Percentiles rank a stretch among this genome's conserved stretches.
Evolutionary conservation across 1,140 invertebrate species (phyloP).

Genomic region (Hylyphantes graminicola): DNA sequence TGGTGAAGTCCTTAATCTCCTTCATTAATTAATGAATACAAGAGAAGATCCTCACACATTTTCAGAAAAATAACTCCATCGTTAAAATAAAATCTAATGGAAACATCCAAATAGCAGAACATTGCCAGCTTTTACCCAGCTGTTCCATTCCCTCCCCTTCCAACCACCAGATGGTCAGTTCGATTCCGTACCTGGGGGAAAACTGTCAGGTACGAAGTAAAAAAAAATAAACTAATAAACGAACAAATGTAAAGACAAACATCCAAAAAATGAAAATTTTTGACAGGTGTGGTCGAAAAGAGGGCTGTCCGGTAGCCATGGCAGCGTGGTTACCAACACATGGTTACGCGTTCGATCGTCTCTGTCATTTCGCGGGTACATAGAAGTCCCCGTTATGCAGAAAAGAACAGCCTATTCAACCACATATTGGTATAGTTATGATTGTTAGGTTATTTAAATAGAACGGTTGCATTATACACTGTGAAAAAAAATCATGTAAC

Average conservation of each 20-base stretch:
- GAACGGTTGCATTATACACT: no score
- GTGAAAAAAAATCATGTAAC: no score
- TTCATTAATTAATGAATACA: background rate
- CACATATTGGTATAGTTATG: background rate
- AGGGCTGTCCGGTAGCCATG: slow-evolving; percentile 46
- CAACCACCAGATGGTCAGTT: slow-evolving; percentile 26
- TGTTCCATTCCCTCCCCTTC: background rate
- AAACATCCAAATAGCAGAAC: slow-evolving; percentile 5
- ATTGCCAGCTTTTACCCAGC: background rate
- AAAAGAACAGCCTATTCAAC: background rate
- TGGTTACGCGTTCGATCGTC: slow-evolving; percentile 50
- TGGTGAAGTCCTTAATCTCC: background rate
- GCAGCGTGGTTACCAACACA: slow-evolving; percentile 49
- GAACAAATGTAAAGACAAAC: slow-evolving; percentile 44
- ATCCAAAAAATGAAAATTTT: slow-evolving; percentile 14
- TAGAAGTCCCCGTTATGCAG: background rate
- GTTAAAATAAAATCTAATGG: background rate
- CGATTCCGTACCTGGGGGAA: background rate
- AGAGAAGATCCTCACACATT: background rate
- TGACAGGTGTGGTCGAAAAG: slow-evolving; percentile 52
- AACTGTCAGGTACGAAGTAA: slow-evolving; percentile 13
- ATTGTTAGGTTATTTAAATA: no score
- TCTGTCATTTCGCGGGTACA: slow-evolving; percentile 29
- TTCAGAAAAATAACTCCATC: background rate
- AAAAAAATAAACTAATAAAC: slow-evolving; percentile 24